Base-by-base conservation (phyloP, 2,797 vertebrate genomes). In the Labroides dimidiatus region DNA sequence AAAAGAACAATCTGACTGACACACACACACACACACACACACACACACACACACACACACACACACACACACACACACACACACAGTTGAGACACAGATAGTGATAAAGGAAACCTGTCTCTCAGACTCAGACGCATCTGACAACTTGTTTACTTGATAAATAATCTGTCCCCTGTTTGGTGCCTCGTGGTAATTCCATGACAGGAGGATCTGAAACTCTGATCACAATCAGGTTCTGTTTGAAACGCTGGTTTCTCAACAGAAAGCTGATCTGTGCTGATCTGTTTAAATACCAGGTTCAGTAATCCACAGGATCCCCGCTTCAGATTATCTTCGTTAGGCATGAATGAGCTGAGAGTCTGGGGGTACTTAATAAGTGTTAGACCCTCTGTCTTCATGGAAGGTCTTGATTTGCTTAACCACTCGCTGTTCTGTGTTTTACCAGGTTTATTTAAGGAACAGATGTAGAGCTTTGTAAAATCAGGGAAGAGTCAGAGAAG, bases 21-120 rank as follows among this genome's bases (percentile, higher is more conserved):
- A 23, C 37, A 15, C 24, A 53, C 27, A 36, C 42, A 42, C 23
- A 20, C n/a, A 57, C 21, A 23, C 37, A 15, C 24, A 53, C 27
- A 36, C 42, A 42, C 23, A 57, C 21, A 23, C 37, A 15, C 24
- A 53, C 27, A 36, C 42, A 42, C 23, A 20, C n/a, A 57, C 21
- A 23, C 37, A 15, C 24, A 53, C 27, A 36, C 42, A 42, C 23
- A 20, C n/a, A 57, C 21, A 23, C 37, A 15, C 24, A 53, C 27
- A 36, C 42, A 42, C 23, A 20, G n/a, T n/a, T n/a, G n/a, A n/a
- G n/a, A n/a, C n/a, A 19, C 4, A 33, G 44, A 14, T 8, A 21
- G 64, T 47, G 13, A 55, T 68, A 8, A 55, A 58, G 27, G 19
- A 48, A 37, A 58, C 39, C n/a, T 65, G 10, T 66, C 37, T 50